A percentile compares a stretch with the other conserved stretches of the same genome.
Evolutionary conservation across 2,888 invertebrate genomes (phyloP).

Genomic region (Proisotoma minuta): DNA sequence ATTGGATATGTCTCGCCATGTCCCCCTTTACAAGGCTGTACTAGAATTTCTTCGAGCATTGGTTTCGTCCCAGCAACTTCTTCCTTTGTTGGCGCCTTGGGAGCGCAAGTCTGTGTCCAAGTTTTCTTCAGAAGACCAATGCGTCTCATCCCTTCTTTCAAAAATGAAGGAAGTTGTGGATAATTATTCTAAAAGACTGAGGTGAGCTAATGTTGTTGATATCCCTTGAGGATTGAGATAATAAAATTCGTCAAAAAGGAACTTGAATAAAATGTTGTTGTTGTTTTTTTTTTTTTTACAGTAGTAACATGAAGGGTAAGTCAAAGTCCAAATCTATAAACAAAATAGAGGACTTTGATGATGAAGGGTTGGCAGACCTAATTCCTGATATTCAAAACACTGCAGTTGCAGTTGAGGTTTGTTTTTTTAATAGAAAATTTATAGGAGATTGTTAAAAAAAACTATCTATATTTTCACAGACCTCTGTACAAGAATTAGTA

Average conservation of each 20-base stretch:
- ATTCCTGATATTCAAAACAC: constrained; percentile 83
- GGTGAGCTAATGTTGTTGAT: too few species aligned
- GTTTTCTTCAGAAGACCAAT: constrained; percentile 53
- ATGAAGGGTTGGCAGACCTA: constrained; percentile 79
- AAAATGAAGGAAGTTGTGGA: constrained; percentile 89
- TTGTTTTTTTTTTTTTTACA: constrained; percentile 12
- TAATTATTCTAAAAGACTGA: constrained; percentile 80
- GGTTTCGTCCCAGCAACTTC: constrained; percentile 61
- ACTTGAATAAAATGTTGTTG: not conserved
- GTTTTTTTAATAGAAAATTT: not conserved
- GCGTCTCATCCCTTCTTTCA: constrained; percentile 70
- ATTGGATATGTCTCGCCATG: constrained; percentile 93
- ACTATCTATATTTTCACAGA: constrained; percentile 25
- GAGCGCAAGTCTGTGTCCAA: constrained; percentile 35
- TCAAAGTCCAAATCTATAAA: constrained; percentile 50
- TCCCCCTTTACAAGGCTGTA: constrained; percentile 83
- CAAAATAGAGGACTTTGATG: constrained; percentile 65
- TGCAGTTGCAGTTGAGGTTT: constrained; percentile 53
- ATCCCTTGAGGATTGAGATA: not conserved
- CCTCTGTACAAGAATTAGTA: constrained; percentile 38
- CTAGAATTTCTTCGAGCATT: constrained; percentile 73
- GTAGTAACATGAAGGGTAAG: constrained; percentile 46
- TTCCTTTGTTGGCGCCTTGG: constrained; percentile 63
- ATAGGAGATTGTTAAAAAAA: too few species aligned
- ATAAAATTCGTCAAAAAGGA: not conserved